Base-by-base conservation (phyloP, 2,888 invertebrate species). In the Lathronympha strigana region DNA sequence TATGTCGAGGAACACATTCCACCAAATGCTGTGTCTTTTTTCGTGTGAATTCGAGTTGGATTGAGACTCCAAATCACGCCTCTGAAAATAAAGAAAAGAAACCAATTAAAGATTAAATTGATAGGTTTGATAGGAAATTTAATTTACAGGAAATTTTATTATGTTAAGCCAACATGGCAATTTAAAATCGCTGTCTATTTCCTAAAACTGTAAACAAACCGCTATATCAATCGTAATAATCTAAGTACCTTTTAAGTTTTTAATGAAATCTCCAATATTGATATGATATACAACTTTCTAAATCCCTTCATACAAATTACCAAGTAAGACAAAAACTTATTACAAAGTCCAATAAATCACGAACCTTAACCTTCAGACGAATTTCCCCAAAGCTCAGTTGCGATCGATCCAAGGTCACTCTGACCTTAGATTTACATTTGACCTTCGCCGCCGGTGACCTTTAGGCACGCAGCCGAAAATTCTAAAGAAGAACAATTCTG, bases 371-470 rank as follows among this genome's bases (percentile, higher is more conserved):
- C 53, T 53, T 53, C 23, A 38, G 23, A 8, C 19, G 21, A 28
- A 23, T 31, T 53, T 53, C 36, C 53, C 15, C 8, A 15, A 23
- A 53, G 51, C 28, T 19, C 19, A 50, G 50, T 8, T 36, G 6
- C 38, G 43, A 63, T 58, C 67, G 63, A 49, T 54, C 17, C 67
- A 66, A 69, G 67, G 69, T 63, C 50, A 50, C 11, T 4, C 19
- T 15, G 67, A 66, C 69, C 67, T 69, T 66, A 63, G 53, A 40
- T 49, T 58, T 60, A 28, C 40, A n/a, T 54, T 58, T 67, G 67
- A 62, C 67, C 67, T 67, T 67, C 62, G 43, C 19, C 33, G 58
- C 47, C 61, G 28, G n/a, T 49, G 67, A 68, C 68, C 69, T 68
- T 69, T 66, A 61, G 58, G 60, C 61, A 66, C 63, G 43, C 19